A percentile compares a stretch with the other conserved stretches of the same genome.
Conservation (phyloP, 1,140 invertebrate genomes). For the Wasmannia auropunctata region DNA sequence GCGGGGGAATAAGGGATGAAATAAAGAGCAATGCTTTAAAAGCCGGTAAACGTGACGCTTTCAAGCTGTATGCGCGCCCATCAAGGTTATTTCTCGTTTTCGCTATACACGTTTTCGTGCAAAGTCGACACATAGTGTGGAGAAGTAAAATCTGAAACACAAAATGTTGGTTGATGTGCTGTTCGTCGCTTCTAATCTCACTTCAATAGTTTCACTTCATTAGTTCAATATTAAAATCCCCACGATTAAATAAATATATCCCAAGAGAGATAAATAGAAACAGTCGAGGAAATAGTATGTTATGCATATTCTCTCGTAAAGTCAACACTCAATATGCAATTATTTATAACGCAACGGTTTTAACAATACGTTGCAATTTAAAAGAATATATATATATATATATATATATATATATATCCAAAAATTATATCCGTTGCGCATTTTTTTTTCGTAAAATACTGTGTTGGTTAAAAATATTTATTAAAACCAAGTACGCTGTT, state of each 20-base stretch:
- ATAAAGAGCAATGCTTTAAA: conserved; percentile 59
- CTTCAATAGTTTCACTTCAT: too few species aligned
- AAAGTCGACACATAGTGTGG: conserved; percentile 27
- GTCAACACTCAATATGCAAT: background rate
- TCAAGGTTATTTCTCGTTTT: conserved; percentile 50
- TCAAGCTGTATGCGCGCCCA: conserved; percentile 17
- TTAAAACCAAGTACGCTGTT: background rate
- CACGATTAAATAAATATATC: too few species aligned
- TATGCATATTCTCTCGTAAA: background rate
- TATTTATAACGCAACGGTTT: background rate
- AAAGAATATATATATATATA: background rate
- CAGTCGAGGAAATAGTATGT: background rate
- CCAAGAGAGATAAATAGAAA: background rate
- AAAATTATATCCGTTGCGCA: background rate
- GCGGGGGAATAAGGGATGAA: conserved; percentile 27
- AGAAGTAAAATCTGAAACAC: conserved; percentile 15
- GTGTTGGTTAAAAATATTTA: background rate
- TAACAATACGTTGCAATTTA: background rate
- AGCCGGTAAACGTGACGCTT: conserved; percentile 53
- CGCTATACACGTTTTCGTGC: background rate
- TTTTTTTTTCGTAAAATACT: background rate
- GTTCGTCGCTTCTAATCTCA: background rate
- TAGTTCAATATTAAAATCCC: too few species aligned
- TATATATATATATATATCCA: background rate
- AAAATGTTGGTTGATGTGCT: background rate